A percentile compares a stretch with the other conserved stretches of the same genome.
Evolutionary conservation across 2,888 invertebrate genomes (phyloP).

Genomic region (Lordiphosa fenestrarum): DNA sequence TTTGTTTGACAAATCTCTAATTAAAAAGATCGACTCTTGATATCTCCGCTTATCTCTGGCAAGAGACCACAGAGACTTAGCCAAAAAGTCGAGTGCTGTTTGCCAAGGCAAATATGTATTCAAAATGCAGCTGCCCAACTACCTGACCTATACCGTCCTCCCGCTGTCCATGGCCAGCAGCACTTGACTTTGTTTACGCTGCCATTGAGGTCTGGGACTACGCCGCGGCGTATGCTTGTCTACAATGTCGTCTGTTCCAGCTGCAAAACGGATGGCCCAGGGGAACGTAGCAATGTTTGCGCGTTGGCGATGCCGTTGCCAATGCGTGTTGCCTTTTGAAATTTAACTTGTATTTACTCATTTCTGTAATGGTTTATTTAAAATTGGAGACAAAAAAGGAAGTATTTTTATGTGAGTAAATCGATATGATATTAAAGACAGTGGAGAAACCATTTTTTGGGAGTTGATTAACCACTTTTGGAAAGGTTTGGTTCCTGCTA

Average conservation of each 20-base stretch:
- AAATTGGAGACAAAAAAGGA: background rate
- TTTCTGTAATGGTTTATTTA: background rate
- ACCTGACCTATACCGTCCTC: slow-evolving; percentile 5
- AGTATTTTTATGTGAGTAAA: background rate
- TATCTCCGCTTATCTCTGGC: slow-evolving; percentile 14
- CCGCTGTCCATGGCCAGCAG: slow-evolving; percentile 17
- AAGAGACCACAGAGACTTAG: slow-evolving; percentile 15
- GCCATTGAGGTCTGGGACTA: slow-evolving; percentile 38
- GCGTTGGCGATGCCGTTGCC: too few species aligned
- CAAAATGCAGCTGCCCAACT: slow-evolving; percentile 18
- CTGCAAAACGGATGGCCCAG: too few species aligned
- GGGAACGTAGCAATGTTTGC: too few species aligned
- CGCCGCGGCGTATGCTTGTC: slow-evolving; percentile 14
- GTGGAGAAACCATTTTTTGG: too few species aligned
- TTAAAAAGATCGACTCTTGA: slow-evolving; percentile 48
- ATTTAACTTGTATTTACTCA: background rate
- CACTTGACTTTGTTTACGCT: slow-evolving; percentile 67
- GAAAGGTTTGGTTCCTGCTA: too few species aligned
- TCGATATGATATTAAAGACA: background rate
- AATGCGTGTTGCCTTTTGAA: too few species aligned
- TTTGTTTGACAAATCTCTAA: slow-evolving; percentile 65
- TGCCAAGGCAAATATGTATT: slow-evolving; percentile 15
- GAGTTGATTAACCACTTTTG: too few species aligned
- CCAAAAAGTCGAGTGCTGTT: slow-evolving; percentile 31
- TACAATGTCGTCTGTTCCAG: slow-evolving; percentile 10